Percentiles rank a stretch among this genome's conserved stretches.
Evolutionary conservation across 2,797 vertebrate genomes (phyloP).

Genomic region (Choloepus didactylus): DNA sequence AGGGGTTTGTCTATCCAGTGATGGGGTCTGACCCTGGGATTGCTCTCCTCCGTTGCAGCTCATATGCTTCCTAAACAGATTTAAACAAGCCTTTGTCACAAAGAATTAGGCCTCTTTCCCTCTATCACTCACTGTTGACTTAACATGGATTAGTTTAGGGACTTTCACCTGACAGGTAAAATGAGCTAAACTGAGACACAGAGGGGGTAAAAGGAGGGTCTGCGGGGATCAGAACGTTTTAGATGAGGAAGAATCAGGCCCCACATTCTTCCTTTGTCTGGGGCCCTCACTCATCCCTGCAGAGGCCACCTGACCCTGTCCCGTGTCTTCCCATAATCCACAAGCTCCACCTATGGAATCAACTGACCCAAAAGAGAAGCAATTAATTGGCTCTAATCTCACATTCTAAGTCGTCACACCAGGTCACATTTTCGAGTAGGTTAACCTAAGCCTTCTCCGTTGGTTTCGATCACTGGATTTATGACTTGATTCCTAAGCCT

Average conservation of each 20-base stretch:
- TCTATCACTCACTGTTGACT: neutral
- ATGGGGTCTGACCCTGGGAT: accelerated
- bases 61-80: neutral
- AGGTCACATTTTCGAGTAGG: neutral
- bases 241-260: neutral
- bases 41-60: neutral
- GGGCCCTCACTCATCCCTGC: neutral
- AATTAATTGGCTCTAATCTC: neutral
- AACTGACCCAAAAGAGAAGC: neutral
- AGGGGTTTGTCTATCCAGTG: accelerated
- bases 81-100: neutral
- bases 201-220: neutral
- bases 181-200: neutral
- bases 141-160: neutral
- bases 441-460: neutral
- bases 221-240: accelerated
- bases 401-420: neutral
- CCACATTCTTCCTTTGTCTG: neutral
- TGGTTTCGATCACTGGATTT: neutral
- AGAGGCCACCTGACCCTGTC: neutral
- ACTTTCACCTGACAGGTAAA: neutral
- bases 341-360: neutral
- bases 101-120: neutral
- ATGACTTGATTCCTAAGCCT: neutral
- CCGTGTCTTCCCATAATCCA: neutral